phyloP scores from a whole-genome alignment of 1,140 invertebrate species.

The Leptonema lineaticorne region DNA sequence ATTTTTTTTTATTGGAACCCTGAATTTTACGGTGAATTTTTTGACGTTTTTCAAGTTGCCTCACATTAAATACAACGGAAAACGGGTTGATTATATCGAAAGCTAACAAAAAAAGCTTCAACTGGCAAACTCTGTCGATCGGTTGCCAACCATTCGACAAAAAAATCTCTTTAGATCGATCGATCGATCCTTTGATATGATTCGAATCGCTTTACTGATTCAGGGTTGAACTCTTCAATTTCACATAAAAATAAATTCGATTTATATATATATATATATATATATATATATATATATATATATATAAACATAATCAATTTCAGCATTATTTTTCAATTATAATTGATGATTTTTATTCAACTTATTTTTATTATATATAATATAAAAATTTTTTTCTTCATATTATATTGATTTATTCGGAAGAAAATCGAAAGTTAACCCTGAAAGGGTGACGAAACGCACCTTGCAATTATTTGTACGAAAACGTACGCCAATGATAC shows the following conservation, averaged over 20 bases:
- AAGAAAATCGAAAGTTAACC: too few species aligned
- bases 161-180: slow-evolving; percentile 27
- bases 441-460: slow-evolving; percentile 5
- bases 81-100: slow-evolving; percentile 20
- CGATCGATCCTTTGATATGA: slow-evolving; percentile 33
- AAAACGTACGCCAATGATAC: slow-evolving; percentile 5
- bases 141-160: slow-evolving; percentile 7
- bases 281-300: neutral
- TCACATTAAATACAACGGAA: neutral
- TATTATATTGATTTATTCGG: too few species aligned
- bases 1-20: too few species aligned
- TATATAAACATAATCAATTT: neutral
- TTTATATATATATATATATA: neutral
- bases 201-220: neutral
- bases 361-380: too few species aligned
- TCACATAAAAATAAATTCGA: neutral
- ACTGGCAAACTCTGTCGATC: slow-evolving; percentile 9
- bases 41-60: too few species aligned
- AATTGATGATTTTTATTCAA: too few species aligned
- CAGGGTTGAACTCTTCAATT: slow-evolving; percentile 13
- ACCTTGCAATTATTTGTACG: slow-evolving; percentile 40
- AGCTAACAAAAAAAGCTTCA: slow-evolving; percentile 7
- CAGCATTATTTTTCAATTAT: too few species aligned
- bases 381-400: too few species aligned
- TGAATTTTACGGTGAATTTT: too few species aligned